These are phyloP conservation scores for Podarcis lilfordi DNA, from an alignment of 2,797 vertebrate genomes.

Conservation along the genomic window DNA sequence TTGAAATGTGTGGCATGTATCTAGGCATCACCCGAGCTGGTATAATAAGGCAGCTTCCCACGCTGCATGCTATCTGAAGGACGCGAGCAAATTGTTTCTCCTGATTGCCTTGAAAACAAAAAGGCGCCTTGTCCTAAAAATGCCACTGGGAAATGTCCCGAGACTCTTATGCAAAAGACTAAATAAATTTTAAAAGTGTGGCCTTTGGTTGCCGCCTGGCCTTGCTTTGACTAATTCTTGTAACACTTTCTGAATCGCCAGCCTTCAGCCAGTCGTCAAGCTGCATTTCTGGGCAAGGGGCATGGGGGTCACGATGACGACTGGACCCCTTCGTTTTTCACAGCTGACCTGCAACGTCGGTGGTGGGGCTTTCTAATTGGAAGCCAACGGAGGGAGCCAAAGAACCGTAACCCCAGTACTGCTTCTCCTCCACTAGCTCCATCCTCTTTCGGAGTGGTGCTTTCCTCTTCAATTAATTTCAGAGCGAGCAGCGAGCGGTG, in stretches of 20 bases:
- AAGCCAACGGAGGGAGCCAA: neutral
- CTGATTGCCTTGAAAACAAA: neutral
- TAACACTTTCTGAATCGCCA: neutral
- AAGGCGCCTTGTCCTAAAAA: neutral
- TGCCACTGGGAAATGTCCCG: neutral
- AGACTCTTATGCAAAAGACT: neutral
- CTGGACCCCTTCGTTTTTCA: neutral
- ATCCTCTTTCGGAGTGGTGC: neutral
- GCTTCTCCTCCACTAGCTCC: slow-evolving; percentile 4
- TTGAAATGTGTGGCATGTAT: no score
- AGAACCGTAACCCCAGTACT: neutral
- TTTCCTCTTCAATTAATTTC: slow-evolving; percentile 41
- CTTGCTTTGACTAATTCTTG: neutral
- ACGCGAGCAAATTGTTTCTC: neutral
- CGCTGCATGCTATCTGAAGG: neutral
- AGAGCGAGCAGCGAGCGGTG: slow-evolving; percentile 10
- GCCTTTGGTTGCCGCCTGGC: slow-evolving; percentile 3
- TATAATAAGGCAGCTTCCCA: neutral
- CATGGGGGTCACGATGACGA: neutral
- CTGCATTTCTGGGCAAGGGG: slow-evolving; percentile 5
- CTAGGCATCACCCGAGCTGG: no score
- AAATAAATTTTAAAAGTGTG: neutral
- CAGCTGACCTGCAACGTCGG: neutral
- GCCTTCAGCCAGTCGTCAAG: neutral
- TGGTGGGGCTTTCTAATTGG: slow-evolving; percentile 21